These are phyloP conservation scores for Steatocranus sp. DNA, from an alignment of 2,797 vertebrate species.

Conservation along the genomic window DNA sequence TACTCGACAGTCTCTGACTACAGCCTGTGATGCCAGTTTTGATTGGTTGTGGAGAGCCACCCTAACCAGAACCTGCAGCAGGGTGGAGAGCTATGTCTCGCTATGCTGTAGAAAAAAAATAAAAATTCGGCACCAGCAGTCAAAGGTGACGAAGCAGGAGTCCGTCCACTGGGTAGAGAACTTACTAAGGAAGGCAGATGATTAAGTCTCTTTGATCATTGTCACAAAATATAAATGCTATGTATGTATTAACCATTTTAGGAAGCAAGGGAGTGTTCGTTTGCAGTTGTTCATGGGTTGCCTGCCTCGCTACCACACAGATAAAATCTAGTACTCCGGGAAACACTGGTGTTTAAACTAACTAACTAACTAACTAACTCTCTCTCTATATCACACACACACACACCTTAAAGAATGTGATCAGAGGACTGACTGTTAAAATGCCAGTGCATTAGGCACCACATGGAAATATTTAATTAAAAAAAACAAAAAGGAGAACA, in stretches of 20 bases:
- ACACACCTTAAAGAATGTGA: constrained; percentile 1
- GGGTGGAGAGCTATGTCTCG: neutral
- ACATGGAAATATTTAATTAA: constrained; percentile 25
- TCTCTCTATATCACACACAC: fast-evolving
- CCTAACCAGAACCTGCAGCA: neutral
- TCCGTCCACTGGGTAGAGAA: neutral
- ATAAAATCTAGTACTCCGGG: neutral
- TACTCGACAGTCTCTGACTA: neutral
- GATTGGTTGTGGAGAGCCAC: neutral
- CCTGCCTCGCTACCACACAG: neutral
- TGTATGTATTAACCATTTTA: neutral
- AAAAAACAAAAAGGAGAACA: constrained; percentile 11
- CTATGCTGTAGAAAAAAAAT: neutral
- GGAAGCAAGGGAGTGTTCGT: neutral
- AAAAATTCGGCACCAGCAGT: neutral
- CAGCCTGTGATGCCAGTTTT: neutral
- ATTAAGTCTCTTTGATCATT: neutral
- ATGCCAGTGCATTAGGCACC: constrained; percentile 47
- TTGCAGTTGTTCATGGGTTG: neutral
- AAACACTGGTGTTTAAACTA: neutral
- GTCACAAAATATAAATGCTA: neutral
- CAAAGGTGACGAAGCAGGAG: neutral
- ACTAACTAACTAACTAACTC: no score
- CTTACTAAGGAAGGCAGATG: neutral
- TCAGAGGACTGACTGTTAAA: constrained; percentile 61